Conservation (phyloP, 2,113 vertebrate species). For the Carettochelys insculpta region DNA sequence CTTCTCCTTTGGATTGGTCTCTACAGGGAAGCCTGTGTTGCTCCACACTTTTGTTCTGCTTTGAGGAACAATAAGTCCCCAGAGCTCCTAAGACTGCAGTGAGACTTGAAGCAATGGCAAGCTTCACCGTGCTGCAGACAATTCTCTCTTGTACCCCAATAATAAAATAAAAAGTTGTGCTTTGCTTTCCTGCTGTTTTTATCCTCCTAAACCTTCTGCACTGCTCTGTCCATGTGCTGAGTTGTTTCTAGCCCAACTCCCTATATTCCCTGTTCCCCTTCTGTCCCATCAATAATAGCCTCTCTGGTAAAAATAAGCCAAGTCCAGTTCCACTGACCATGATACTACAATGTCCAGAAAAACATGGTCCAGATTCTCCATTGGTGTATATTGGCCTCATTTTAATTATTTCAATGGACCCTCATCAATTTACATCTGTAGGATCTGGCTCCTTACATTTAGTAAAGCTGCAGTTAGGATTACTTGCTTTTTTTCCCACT, state of each 20-base stretch:
- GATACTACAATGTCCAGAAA: background rate
- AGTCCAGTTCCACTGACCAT: background rate
- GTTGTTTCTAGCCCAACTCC: background rate
- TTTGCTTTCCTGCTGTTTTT: too few species aligned
- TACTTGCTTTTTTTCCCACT: constrained; percentile 45
- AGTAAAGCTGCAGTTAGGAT: constrained; percentile 26
- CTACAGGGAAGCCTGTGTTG: too few species aligned
- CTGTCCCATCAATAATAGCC: background rate
- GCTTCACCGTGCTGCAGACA: too few species aligned
- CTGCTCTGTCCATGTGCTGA: background rate
- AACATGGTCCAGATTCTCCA: background rate
- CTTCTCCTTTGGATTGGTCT: background rate
- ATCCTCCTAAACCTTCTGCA: background rate
- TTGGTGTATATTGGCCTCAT: background rate
- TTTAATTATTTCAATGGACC: background rate
- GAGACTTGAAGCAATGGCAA: too few species aligned
- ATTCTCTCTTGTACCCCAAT: too few species aligned
- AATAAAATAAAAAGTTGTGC: too few species aligned
- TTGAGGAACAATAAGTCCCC: too few species aligned
- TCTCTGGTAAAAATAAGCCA: background rate
- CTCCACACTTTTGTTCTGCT: too few species aligned
- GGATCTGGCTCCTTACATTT: background rate
- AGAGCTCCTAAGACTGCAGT: too few species aligned
- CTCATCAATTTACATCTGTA: background rate
- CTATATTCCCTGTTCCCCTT: background rate